A percentile compares a stretch with the other conserved stretches of the same genome.
Evolutionary conservation across 2,888 invertebrate genomes (phyloP).

Genomic region (Brachyptera risi): DNA sequence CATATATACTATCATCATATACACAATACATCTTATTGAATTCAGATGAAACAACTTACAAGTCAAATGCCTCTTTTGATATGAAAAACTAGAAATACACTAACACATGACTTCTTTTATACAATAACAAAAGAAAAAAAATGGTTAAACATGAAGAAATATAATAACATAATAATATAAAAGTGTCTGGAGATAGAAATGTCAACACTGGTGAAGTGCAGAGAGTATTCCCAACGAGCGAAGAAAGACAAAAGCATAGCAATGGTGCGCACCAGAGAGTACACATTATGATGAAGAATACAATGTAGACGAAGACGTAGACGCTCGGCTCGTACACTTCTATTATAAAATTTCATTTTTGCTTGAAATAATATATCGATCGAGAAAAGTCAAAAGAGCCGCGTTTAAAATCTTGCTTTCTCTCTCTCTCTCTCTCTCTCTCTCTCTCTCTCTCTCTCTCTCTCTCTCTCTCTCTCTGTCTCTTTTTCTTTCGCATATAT

Average conservation of each 20-base stretch:
- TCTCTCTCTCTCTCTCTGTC: too few relatives aligned
- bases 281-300: background rate
- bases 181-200: conserved; percentile 20
- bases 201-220: conserved; percentile 20
- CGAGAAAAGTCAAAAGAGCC: too few relatives aligned
- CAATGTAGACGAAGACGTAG: background rate
- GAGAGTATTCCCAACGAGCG: background rate
- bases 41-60: conserved; percentile 5
- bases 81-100: too few relatives aligned
- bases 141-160: conserved; percentile 21
- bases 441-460: too few relatives aligned
- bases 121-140: conserved; percentile 21
- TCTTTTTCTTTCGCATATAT: too few relatives aligned
- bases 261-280: conserved; percentile 12
- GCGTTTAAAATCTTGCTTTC: background rate
- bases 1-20: too few relatives aligned
- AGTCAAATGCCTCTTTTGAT: too few relatives aligned
- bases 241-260: conserved; percentile 8
- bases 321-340: too few relatives aligned
- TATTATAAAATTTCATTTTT: background rate
- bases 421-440: too few relatives aligned
- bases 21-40: conserved; percentile 15
- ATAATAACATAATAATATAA: conserved; percentile 25
- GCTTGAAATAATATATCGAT: background rate
- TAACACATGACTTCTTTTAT: too few relatives aligned